phyloP scores from a whole-genome alignment of 2,113 vertebrate species.

The Pseudorectes ferrugineus region DNA sequence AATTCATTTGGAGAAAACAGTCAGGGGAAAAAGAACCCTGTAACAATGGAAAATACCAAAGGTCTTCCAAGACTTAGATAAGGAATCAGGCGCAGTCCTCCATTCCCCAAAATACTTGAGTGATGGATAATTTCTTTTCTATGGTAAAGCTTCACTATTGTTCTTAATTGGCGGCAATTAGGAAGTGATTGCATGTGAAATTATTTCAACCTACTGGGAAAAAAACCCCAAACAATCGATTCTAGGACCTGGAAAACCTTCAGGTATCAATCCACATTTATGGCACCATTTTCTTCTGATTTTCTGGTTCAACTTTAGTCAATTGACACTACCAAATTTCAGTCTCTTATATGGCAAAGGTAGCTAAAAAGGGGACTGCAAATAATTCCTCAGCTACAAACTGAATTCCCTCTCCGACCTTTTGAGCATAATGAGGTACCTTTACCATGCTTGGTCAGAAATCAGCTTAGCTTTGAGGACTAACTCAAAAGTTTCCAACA shows the following conservation, averaged over 20 bases:
- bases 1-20: slow-evolving; percentile 60
- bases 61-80: slow-evolving; percentile 33
- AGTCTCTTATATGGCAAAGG: neutral
- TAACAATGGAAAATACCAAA: slow-evolving; percentile 54
- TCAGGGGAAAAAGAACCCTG: neutral
- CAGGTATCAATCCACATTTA: neutral
- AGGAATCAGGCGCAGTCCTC: neutral
- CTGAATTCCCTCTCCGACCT: neutral
- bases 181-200: neutral
- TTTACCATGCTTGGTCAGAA: neutral
- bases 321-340: neutral
- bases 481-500: neutral
- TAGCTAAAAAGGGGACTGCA: neutral
- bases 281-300: neutral
- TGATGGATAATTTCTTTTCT: neutral
- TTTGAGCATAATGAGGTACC: neutral
- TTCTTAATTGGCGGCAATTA: neutral
- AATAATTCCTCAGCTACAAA: neutral
- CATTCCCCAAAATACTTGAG: neutral
- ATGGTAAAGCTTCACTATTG: neutral
- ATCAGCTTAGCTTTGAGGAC: neutral
- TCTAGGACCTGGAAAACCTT: neutral
- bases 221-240: fast-evolving
- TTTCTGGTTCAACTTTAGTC: neutral
- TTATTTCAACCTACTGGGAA: neutral